Evolutionary conservation across 2,113 vertebrate genomes (phyloP).

Genomic region (Picathartes gymnocephalus): DNA sequence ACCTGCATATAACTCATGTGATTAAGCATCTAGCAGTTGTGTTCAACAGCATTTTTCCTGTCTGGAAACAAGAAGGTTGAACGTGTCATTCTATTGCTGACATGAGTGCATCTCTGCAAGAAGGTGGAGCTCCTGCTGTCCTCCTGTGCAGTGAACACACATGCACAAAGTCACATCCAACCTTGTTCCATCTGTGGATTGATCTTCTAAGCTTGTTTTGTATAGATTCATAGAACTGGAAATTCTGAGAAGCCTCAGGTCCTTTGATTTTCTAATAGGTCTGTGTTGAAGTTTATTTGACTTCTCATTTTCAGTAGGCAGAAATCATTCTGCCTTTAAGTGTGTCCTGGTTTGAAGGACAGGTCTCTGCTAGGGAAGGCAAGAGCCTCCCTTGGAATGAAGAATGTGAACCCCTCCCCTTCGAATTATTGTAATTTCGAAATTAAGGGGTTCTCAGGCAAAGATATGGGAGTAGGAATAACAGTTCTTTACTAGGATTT

Average conservation of each 20-base stretch:
- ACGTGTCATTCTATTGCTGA: neutral
- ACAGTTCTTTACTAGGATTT: no score
- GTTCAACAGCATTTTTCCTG: neutral
- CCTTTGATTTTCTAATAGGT: neutral
- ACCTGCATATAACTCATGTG: neutral
- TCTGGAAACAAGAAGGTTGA: neutral
- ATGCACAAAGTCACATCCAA: neutral
- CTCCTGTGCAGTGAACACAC: neutral
- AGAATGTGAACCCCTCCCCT: no score
- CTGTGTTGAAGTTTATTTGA: neutral
- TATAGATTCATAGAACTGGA: neutral
- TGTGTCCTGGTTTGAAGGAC: no score
- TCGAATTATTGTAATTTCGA: no score
- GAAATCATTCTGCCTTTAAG: neutral
- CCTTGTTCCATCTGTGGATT: neutral
- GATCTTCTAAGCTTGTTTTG: neutral
- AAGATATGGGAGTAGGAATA: no score
- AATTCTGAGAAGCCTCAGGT: neutral
- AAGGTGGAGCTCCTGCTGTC: neutral
- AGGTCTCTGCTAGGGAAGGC: no score
- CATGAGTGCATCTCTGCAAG: neutral
- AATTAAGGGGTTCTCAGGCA: no score
- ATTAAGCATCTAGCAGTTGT: neutral
- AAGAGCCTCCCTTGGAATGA: no score
- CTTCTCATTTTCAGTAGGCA: neutral